A percentile compares a stretch with the other conserved stretches of the same genome.
These are phyloP conservation scores for Lepidurus apus DNA, from an alignment of 1,140 invertebrate genomes.

Conservation along the genomic window DNA sequence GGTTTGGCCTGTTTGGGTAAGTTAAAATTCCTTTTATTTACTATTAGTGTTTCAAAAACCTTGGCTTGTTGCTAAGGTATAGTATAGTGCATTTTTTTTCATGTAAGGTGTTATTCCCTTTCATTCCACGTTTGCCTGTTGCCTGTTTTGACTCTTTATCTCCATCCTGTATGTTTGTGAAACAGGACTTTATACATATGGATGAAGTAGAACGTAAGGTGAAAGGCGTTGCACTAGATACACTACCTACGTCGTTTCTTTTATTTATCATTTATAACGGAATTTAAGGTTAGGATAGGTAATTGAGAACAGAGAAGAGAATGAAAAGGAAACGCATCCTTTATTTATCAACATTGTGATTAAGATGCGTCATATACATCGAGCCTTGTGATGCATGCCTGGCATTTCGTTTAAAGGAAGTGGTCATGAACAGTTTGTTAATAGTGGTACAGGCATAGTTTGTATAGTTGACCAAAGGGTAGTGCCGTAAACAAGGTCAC, in stretches of 20 bases:
- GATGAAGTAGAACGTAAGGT: background rate
- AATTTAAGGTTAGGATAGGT: background rate
- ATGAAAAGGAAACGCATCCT: background rate
- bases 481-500: background rate
- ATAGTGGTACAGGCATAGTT: background rate
- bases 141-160: background rate
- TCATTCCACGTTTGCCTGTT: background rate
- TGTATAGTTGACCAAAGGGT: background rate
- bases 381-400: background rate
- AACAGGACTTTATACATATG: background rate
- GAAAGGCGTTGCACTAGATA: constrained; percentile 8
- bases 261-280: background rate
- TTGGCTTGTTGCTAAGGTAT: background rate
- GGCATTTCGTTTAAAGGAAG: background rate
- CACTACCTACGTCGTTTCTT: background rate
- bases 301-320: background rate
- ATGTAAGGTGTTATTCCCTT: background rate
- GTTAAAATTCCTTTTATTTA: background rate
- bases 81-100: background rate
- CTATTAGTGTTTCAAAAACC: background rate
- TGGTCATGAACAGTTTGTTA: too few relatives aligned
- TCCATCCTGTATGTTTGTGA: background rate
- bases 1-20: background rate
- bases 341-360: background rate
- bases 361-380: background rate